These are phyloP conservation scores for Drosophila tristis DNA, from an alignment of 1,140 invertebrate species.

Conservation along the genomic window DNA sequence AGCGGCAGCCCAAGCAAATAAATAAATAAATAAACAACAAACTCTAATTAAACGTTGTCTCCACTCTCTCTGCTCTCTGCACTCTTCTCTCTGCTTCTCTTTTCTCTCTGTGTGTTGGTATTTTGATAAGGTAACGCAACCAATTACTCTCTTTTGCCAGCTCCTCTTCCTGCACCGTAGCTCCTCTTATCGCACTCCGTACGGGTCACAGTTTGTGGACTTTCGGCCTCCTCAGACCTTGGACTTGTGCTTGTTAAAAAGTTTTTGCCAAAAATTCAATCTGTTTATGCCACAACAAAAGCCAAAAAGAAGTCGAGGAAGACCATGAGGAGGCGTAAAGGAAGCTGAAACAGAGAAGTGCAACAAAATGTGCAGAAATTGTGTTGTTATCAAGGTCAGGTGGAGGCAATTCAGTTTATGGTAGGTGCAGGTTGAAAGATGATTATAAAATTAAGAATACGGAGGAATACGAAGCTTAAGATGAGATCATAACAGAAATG, in stretches of 20 bases:
- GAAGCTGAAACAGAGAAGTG: conserved; percentile 22
- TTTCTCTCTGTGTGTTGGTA: conserved; percentile 34
- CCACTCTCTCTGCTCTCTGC: conserved; percentile 4
- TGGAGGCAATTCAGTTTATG: neutral
- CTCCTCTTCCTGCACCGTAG: neutral
- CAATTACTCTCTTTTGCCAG: conserved; percentile 30
- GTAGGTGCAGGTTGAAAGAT: neutral
- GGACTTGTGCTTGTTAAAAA: conserved; percentile 64
- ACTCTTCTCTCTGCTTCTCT: neutral
- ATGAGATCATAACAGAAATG: no score
- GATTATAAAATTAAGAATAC: neutral
- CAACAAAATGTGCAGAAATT: conserved; percentile 40
- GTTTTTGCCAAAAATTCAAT: conserved; percentile 73
- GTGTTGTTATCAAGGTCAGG: conserved; percentile 54
- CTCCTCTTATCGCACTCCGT: conserved; percentile 36
- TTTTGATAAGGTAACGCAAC: conserved; percentile 61
- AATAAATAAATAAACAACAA: conserved; percentile 80
- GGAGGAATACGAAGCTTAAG: neutral
- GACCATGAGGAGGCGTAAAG: neutral
- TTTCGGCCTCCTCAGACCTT: conserved; percentile 22
- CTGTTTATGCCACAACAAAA: conserved; percentile 46
- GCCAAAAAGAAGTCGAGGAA: conserved; percentile 27
- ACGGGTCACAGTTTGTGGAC: conserved; percentile 36
- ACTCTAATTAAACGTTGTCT: conserved; percentile 79
- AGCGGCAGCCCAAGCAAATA: conserved; percentile 40